Percentiles rank a stretch among this genome's conserved stretches.
Conservation (phyloP, 2,888 invertebrate genomes). For the Strigamia maritima region DNA sequence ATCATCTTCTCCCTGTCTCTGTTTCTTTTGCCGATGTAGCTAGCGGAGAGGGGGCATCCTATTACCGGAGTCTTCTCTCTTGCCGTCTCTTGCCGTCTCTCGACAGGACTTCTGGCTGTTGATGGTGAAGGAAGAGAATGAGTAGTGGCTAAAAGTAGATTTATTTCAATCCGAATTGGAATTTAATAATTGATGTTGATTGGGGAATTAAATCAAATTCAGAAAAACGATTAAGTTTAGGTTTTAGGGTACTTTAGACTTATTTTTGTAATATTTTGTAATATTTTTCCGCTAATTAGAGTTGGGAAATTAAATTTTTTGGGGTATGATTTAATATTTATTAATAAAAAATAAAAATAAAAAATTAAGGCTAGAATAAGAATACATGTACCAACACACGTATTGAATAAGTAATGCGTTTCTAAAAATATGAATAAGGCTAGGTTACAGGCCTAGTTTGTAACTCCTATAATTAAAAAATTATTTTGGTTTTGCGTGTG, state of each 20-base stretch:
- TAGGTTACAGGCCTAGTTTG: not conserved
- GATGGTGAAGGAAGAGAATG: not conserved
- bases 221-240: too few species aligned
- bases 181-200: too few species aligned
- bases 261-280: not conserved
- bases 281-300: not conserved
- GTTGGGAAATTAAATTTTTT: not conserved
- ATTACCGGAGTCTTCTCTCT: not conserved
- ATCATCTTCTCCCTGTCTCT: constrained; percentile 1
- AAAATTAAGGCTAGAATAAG: too few species aligned
- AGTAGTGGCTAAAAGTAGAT: constrained; percentile 15
- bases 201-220: too few species aligned
- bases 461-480: not conserved
- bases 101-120: not conserved
- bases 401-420: not conserved
- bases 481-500: constrained; percentile 10
- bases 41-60: not conserved
- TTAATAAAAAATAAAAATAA: not conserved
- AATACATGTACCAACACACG: not conserved
- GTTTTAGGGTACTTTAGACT: too few species aligned
- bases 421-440: not conserved
- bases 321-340: not conserved
- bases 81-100: not conserved
- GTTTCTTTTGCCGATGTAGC: constrained; percentile 15
- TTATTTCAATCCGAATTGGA: too few species aligned